Percentiles rank a stretch among this genome's conserved stretches.
These are phyloP conservation scores for Denticeps clupeoides DNA, from an alignment of 2,797 vertebrate species.

Conservation along the genomic window DNA sequence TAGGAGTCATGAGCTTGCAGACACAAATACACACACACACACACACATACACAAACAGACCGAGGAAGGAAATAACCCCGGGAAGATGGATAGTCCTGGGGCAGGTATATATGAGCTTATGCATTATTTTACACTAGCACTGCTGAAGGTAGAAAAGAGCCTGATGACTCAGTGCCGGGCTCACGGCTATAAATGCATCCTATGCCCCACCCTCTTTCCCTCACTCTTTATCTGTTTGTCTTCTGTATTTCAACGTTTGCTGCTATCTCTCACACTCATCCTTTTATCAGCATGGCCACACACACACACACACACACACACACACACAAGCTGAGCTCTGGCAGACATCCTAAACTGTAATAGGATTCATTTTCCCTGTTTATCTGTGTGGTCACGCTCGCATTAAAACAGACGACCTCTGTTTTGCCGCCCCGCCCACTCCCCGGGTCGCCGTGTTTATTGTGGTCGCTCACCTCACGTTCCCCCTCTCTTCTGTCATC, in stretches of 20 bases:
- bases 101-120: slow-evolving; percentile 26
- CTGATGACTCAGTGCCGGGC: slow-evolving; percentile 10
- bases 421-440: neutral
- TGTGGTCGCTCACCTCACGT: neutral
- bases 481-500: neutral
- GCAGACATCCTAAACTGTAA: neutral
- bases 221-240: neutral
- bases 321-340: too few relatives aligned
- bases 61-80: slow-evolving; percentile 3
- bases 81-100: slow-evolving; percentile 18
- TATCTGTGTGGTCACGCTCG: neutral
- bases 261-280: neutral
- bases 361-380: slow-evolving; percentile 2
- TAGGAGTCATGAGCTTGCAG: neutral
- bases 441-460: neutral
- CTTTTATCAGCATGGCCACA: neutral
- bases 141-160: neutral
- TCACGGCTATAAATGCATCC: slow-evolving; percentile 5
- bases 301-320: neutral
- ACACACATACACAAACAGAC: slow-evolving; percentile 1
- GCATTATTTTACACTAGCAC: slow-evolving; percentile 19
- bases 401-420: slow-evolving; percentile 1
- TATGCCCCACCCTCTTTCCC: neutral
- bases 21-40: slow-evolving; percentile 1
- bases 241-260: neutral